Conservation (phyloP, 2,113 vertebrate species). For the Tachysurus vachellii region DNA sequence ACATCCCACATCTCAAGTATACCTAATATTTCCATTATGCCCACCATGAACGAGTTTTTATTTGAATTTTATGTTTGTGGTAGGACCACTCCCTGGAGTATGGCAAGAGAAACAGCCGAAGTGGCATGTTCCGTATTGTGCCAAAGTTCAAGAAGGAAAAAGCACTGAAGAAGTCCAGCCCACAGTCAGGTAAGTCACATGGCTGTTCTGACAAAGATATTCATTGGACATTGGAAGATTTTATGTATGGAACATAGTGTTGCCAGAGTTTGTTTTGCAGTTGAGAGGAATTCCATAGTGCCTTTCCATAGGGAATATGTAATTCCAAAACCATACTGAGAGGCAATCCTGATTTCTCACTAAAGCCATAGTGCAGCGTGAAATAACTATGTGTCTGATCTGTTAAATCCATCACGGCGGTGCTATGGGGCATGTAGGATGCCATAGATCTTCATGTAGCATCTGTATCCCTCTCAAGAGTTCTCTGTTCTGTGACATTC, state of each 20-base stretch:
- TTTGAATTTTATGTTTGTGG: slow-evolving; percentile 59
- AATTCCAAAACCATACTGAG: neutral
- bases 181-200: slow-evolving; percentile 85
- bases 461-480: slow-evolving; percentile 39
- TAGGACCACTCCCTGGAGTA: slow-evolving; percentile 93
- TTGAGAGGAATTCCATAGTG: neutral
- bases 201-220: neutral
- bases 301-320: neutral
- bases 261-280: slow-evolving; percentile 7
- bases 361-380: neutral
- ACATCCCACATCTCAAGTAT: too few species aligned
- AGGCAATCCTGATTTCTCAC: neutral
- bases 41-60: neutral
- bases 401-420: slow-evolving; percentile 18
- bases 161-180: slow-evolving; percentile 84
- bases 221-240: slow-evolving; percentile 1
- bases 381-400: slow-evolving; percentile 10
- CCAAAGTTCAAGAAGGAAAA: slow-evolving; percentile 99
- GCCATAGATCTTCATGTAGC: slow-evolving; percentile 27
- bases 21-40: neutral
- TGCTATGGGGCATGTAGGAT: slow-evolving; percentile 6
- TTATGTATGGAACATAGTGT: neutral
- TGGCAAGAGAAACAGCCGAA: slow-evolving; percentile 92
- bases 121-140: slow-evolving; percentile 95
- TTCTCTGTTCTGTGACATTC: slow-evolving; percentile 54